A percentile compares a stretch with the other conserved stretches of the same genome.
These are phyloP conservation scores for Hololepta plana DNA, from an alignment of 2,888 invertebrate genomes.

Conservation along the genomic window DNA sequence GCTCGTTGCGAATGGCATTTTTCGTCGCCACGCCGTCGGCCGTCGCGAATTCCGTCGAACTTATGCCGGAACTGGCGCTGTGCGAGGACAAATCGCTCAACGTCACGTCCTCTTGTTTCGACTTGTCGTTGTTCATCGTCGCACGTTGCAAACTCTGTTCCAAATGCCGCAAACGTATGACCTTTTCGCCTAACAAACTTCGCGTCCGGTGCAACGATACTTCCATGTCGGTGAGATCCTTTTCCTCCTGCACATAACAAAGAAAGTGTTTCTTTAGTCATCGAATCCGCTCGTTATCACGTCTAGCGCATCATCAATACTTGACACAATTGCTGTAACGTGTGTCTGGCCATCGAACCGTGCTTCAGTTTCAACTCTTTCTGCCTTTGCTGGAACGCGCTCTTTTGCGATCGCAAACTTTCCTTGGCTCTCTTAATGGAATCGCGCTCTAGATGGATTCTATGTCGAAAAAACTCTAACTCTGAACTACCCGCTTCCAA, in stretches of 20 bases:
- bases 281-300: too few species aligned
- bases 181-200: slow-evolving; percentile 64
- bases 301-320: too few species aligned
- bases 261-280: too few species aligned
- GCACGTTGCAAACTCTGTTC: slow-evolving; percentile 57
- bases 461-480: slow-evolving; percentile 66
- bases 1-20: slow-evolving; percentile 18
- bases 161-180: slow-evolving; percentile 59
- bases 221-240: slow-evolving; percentile 68
- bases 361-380: slow-evolving; percentile 30
- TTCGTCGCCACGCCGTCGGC: slow-evolving; percentile 24
- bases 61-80: slow-evolving; percentile 41
- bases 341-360: slow-evolving; percentile 30
- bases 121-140: slow-evolving; percentile 25
- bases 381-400: slow-evolving; percentile 46
- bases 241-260: slow-evolving; percentile 44
- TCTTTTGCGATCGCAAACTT: slow-evolving; percentile 47
- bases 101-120: slow-evolving; percentile 35
- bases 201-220: slow-evolving; percentile 66
- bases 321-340: slow-evolving; percentile 35
- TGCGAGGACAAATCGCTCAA: slow-evolving; percentile 47
- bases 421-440: slow-evolving; percentile 70
- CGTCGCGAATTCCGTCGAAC: slow-evolving; percentile 46
- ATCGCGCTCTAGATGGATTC: slow-evolving; percentile 63
- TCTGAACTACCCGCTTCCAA: slow-evolving; percentile 42